Evolutionary conservation across 2,113 vertebrate genomes (phyloP), one percentile per base, ranked within the genome.

Genomic region (Scytalopus superciliaris): DNA sequence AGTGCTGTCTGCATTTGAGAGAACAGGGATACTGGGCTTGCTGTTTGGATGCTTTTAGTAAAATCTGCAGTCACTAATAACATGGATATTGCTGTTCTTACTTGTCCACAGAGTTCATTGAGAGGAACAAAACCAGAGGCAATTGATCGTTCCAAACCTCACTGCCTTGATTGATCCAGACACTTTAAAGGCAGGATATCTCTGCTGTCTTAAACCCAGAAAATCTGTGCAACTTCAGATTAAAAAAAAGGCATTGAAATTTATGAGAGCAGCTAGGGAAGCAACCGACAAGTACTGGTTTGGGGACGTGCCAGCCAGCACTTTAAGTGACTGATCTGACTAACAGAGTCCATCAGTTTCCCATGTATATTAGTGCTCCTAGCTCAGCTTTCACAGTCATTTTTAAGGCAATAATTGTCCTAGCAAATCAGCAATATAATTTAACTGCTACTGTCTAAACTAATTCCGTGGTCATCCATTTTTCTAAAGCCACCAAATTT

Each of bases 331-430:
- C 75, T 80, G 86, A 74, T 92, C n/a, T 59, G 70, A 59, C 40
- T 52, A 64, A 62, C 15, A 57, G 33, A 64, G 63, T 47, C 64
- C 80, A 73, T 63, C 64, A 18, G 45, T 87, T 67, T 84, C 64
- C 78, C 52, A 13, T 15, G 27, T 82, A 19, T 52, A 37, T 66
- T 11, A 66, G 28, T 73, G 77, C 50, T 89, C 70, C 60, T 74
- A 81, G 76, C 69, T 93, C 0, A 0, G 86, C 75, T 83, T 93
- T 82, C 89, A 59, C 1, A 4, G n/a, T 70, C 40, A 79, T 77
- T 83, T 96, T 97, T 96, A 97, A 97, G 97, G 97, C 96, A 95
- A 67, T 33, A 86, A 73, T 74, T 80, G 56, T 87, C 40, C 53
- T 75, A 89, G 76, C 50, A 84, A 89, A 84, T 80, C 84, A 84